phyloP scores from a whole-genome alignment of 2,113 vertebrate species.

The Corvus moneduloides region DNA sequence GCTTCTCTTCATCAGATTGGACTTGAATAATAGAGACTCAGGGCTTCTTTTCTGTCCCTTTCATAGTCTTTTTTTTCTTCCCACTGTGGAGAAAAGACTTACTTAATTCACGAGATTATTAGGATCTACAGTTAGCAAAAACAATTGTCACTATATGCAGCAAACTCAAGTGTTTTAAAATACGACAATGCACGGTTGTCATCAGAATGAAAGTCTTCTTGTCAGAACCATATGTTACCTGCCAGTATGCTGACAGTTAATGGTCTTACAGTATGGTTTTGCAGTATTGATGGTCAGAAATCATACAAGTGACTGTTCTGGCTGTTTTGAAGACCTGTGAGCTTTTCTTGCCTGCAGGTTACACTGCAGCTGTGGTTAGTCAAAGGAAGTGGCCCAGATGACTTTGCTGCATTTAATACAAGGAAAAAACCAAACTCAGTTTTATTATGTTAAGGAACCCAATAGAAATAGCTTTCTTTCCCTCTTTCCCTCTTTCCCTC shows the following conservation, averaged over 20 bases:
- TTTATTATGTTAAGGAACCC: background rate
- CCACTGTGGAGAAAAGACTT: background rate
- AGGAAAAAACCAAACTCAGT: background rate
- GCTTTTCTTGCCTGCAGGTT: background rate
- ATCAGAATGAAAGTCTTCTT: background rate
- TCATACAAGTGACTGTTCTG: background rate
- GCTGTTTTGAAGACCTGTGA: accelerated
- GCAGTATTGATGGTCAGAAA: background rate
- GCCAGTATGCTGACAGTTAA: background rate
- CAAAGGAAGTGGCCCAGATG: background rate
- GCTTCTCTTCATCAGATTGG: background rate
- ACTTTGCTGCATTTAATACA: background rate
- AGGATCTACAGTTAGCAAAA: background rate
- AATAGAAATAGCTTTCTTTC: background rate
- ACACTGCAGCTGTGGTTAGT: background rate
- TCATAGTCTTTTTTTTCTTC: background rate
- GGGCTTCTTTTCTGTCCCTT: background rate
- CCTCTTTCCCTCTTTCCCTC: no score
- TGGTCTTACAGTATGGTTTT: background rate
- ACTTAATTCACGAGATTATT: background rate
- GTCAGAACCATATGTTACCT: background rate
- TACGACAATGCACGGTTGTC: background rate
- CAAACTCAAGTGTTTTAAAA: background rate
- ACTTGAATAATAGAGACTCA: background rate
- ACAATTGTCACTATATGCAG: background rate